Base-by-base conservation (phyloP, 2,113 vertebrate genomes). In the Morone chrysops region DNA sequence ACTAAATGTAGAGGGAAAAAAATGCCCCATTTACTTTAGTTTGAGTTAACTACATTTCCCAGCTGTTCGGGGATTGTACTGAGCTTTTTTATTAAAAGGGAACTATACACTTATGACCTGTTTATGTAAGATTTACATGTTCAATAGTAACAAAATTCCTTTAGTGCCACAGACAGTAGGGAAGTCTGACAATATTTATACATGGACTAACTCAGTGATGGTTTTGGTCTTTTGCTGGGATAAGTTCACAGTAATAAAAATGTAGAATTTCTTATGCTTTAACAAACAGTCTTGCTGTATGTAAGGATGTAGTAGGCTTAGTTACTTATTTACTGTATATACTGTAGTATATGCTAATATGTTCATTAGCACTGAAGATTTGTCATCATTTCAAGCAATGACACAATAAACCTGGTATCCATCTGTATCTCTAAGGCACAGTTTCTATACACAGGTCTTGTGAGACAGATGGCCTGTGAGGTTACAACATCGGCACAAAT, bases 401-500 rank as follows among this genome's bases (percentile, higher is more conserved):
- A 81, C 56, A 68, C 65, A 72, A 36, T 18, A 69, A 17, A 47
- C 31, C 50, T 31, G 57, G 67, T 38, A 50, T 60, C 47, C 31
- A 38, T 61, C 43, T 51, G 47, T 48, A 38, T 70, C 78, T 75
- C 12, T 7, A 2, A 45, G 70, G 48, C 43, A 20, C 47, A 6
- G 22, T 31, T 36, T 59, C 14, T 70, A 50, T 43, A 11, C 45
- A 20, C 63, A 16, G 36, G 61, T 56, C 69, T 88, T 56, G 36
- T 75, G 17, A 67, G 40, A 72, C 85, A 89, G 60, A 82, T 87
- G 83, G 74, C 73, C 48, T 63, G 62, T 70, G 75, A 84, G 75
- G 84, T 85, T 81, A 87, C 56, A 73, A 45, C 76, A 87, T 87
- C 76, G 70, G 48, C 79, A 56, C 74, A 70, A 87, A 89, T 8